Evolutionary conservation across 30 jellyfish, hydroid and myxozoan genomes (phyloP).

Genomic region (Pelagia noctiluca): DNA sequence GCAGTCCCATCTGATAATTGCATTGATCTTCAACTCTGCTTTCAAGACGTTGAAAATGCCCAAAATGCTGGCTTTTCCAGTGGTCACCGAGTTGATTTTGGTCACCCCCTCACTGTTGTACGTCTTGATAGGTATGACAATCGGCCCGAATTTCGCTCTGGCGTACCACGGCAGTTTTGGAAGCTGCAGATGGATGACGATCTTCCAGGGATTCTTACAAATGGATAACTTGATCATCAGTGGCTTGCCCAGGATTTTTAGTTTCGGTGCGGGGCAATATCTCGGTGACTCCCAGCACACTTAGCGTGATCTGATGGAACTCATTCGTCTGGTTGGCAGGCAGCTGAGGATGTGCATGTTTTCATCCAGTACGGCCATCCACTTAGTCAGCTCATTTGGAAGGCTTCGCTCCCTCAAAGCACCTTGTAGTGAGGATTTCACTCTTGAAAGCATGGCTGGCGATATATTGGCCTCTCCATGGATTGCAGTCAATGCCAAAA

Average conservation of each 20-base stretch:
- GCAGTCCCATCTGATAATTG: conserved; percentile 75
- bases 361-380: neutral
- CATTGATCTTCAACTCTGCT: conserved; percentile 51
- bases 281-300: neutral
- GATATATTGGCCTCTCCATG: neutral
- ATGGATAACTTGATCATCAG: neutral
- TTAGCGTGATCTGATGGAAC: no score
- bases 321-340: neutral
- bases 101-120: conserved; percentile 60
- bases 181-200: neutral
- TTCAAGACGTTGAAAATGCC: conserved; percentile 38
- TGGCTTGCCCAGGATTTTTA: neutral
- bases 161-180: conserved; percentile 78
- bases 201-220: neutral
- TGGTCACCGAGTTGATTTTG: conserved; percentile 49
- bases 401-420: neutral
- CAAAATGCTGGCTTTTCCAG: conserved; percentile 32
- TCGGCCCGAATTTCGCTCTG: conserved; percentile 68
- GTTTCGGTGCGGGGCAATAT: neutral
- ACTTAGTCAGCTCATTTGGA: neutral
- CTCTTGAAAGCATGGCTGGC: neutral
- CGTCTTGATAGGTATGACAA: conserved; percentile 54
- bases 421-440: neutral
- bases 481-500: neutral
- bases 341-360: neutral